phyloP scores from a whole-genome alignment of 2,113 vertebrate genomes.

The Glaucidium brasilianum region DNA sequence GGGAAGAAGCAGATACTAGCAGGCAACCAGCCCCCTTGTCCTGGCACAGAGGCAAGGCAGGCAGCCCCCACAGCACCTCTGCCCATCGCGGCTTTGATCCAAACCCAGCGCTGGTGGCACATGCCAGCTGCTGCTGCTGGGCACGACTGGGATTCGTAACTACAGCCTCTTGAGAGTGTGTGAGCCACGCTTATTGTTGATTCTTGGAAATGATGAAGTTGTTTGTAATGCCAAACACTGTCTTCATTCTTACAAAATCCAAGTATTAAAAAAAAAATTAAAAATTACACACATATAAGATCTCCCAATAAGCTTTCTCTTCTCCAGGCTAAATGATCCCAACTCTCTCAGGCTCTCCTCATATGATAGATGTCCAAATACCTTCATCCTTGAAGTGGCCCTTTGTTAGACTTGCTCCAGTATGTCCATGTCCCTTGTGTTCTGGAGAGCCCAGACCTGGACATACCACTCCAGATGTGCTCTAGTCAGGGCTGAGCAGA shows the following conservation, averaged over 20 bases:
- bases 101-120: accelerated
- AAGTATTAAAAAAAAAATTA: neutral
- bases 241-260: neutral
- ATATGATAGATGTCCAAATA: neutral
- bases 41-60: neutral
- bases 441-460: neutral
- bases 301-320: neutral
- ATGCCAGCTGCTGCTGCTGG: neutral
- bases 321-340: neutral
- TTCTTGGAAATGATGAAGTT: neutral
- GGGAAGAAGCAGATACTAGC: neutral
- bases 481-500: neutral
- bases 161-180: accelerated
- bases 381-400: neutral
- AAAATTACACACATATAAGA: neutral
- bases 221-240: neutral
- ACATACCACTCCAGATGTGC: neutral
- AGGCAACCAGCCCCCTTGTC: neutral
- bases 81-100: accelerated
- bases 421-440: neutral
- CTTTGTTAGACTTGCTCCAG: neutral
- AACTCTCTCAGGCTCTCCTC: neutral
- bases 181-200: neutral
- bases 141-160: accelerated
- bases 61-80: neutral